These are phyloP conservation scores for Paragorgia papillata DNA, from an alignment of 92 coral and sea anemone genomes.

Conservation along the genomic window DNA sequence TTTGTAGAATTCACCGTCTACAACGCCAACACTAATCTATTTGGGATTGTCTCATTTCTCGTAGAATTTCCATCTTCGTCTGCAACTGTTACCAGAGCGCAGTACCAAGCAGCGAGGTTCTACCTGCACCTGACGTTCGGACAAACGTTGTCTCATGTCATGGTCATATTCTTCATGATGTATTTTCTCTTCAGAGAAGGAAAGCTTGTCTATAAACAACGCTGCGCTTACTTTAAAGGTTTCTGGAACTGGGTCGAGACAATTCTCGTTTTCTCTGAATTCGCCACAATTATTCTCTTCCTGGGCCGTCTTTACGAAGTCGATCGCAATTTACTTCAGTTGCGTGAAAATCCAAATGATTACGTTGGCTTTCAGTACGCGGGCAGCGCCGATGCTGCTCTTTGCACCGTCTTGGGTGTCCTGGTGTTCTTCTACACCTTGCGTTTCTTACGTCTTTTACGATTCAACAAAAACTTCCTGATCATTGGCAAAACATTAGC, in stretches of 20 bases:
- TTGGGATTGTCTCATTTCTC: conserved; percentile 73
- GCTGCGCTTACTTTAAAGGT: conserved; percentile 70
- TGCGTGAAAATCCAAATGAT: conserved; percentile 83
- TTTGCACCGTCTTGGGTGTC: conserved; percentile 55
- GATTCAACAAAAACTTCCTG: conserved; percentile 87
- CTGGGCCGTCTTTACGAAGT: conserved; percentile 81
- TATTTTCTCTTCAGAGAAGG: conserved; percentile 70
- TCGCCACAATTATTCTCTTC: conserved; percentile 67
- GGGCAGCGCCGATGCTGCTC: conserved; percentile 50
- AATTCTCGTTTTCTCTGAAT: conserved; percentile 70
- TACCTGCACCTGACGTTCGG: conserved; percentile 5
- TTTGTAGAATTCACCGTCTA: conserved; percentile 87
- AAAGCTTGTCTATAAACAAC: conserved; percentile 61
- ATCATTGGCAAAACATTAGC: conserved; percentile 77
- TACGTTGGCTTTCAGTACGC: conserved; percentile 80
- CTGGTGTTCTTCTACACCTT: conserved; percentile 83
- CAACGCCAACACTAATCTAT: conserved; percentile 75
- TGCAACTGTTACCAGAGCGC: conserved; percentile 58
- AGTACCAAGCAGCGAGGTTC: conserved; percentile 32
- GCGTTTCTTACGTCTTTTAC: conserved; percentile 71
- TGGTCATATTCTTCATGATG: conserved; percentile 66
- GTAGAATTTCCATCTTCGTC: conserved; percentile 64
- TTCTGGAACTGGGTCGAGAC: conserved; percentile 97
- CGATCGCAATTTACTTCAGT: conserved; percentile 68
- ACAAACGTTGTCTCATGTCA: conserved; percentile 76